Percentiles rank a stretch among this genome's conserved stretches.
Evolutionary conservation across 2,888 invertebrate species (phyloP).

Genomic region (Eristalis arbustorum): DNA sequence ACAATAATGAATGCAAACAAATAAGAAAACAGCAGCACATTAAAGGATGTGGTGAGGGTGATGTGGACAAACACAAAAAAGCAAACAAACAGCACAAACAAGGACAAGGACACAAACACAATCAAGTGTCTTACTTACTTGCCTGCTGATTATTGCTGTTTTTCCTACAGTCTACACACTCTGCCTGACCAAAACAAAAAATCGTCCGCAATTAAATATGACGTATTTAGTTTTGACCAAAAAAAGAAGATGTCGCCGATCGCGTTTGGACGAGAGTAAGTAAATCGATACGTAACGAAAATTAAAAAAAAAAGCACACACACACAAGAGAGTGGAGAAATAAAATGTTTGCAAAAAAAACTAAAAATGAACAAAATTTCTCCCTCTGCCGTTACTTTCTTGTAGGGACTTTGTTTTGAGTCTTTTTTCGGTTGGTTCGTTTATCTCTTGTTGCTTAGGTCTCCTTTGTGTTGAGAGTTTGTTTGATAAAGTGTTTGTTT

Average conservation of each 20-base stretch:
- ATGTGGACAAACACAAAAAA: background rate
- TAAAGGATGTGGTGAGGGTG: background rate
- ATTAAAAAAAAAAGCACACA: background rate
- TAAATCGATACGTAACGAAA: background rate
- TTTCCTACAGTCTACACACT: slow-evolving; percentile 8
- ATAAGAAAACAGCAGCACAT: background rate
- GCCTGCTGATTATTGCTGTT: slow-evolving; percentile 64
- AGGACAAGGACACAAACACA: slow-evolving; percentile 69
- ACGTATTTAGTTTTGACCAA: background rate
- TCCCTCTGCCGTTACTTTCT: slow-evolving; percentile 16
- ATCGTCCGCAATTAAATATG: slow-evolving; percentile 17
- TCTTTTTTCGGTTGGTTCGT: too few relatives aligned
- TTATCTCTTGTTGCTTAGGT: background rate
- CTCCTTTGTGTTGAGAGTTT: slow-evolving; percentile 3
- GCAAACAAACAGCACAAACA: slow-evolving; percentile 58
- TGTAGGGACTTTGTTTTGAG: background rate
- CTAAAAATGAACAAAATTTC: background rate
- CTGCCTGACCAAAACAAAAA: slow-evolving; percentile 9
- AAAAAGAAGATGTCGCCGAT: background rate
- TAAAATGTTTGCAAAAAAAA: background rate
- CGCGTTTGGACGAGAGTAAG: background rate
- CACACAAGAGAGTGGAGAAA: slow-evolving; percentile 14
- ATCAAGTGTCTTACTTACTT: slow-evolving; percentile 63
- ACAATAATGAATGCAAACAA: background rate
- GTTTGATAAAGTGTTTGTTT: slow-evolving; percentile 1